phyloP scores from a whole-genome alignment of 1,140 invertebrate species.

The Drosophila ironensis region DNA sequence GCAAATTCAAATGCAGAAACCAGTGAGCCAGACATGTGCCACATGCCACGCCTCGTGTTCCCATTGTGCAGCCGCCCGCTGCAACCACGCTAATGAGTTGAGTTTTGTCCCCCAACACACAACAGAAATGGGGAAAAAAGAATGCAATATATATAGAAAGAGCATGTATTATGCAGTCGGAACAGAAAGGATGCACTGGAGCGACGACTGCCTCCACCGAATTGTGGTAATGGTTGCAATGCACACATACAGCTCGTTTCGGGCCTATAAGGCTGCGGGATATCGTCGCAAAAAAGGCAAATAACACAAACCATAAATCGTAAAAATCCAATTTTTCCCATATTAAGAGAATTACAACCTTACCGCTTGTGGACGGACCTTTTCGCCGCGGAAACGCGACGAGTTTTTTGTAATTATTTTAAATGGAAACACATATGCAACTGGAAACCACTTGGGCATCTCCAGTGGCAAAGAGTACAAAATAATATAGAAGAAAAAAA shows the following conservation, averaged over 20 bases:
- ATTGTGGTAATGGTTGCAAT: slow-evolving; percentile 59
- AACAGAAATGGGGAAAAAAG: slow-evolving; percentile 5
- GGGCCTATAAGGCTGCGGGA: neutral
- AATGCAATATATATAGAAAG: slow-evolving; percentile 8
- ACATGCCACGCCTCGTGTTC: slow-evolving; percentile 49
- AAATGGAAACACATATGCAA: slow-evolving; percentile 47
- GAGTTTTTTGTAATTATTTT: slow-evolving; percentile 41
- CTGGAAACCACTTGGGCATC: slow-evolving; percentile 18
- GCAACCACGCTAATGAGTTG: slow-evolving; percentile 68
- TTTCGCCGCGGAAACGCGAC: neutral
- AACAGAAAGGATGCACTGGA: slow-evolving; percentile 53
- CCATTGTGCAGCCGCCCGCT: slow-evolving; percentile 12
- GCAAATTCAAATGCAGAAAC: slow-evolving; percentile 67
- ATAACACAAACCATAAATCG: too few species aligned
- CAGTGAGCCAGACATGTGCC: slow-evolving; percentile 65
- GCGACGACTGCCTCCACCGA: slow-evolving; percentile 39
- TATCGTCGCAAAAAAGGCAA: neutral
- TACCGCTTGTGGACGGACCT: too few species aligned
- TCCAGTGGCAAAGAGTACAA: slow-evolving; percentile 2
- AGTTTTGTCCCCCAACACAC: slow-evolving; percentile 45
- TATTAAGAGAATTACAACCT: neutral
- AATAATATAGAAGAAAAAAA: slow-evolving; percentile 41
- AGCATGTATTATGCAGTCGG: slow-evolving; percentile 57
- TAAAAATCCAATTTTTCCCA: neutral
- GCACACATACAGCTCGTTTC: neutral